Percentiles rank a stretch among this genome's conserved stretches.
Evolutionary conservation across 2,888 invertebrate genomes (phyloP).

Genomic region (Aphidoletes aphidimyza): DNA sequence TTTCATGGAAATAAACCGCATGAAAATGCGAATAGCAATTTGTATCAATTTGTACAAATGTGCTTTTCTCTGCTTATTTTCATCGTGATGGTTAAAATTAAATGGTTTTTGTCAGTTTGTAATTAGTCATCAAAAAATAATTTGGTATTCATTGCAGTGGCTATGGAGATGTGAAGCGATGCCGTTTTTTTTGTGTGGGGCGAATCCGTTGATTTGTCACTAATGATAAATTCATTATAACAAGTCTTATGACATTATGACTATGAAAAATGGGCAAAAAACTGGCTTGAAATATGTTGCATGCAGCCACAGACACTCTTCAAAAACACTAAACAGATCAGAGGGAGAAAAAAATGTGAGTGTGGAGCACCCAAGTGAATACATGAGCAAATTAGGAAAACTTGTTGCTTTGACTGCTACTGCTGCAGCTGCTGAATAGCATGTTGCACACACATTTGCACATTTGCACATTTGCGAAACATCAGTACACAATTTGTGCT

Average conservation of each 20-base stretch:
- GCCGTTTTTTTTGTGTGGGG: neutral
- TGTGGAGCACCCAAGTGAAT: neutral
- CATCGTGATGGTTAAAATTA: neutral
- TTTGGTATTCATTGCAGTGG: constrained; percentile 16
- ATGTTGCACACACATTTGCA: neutral
- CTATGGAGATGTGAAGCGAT: neutral
- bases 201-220: neutral
- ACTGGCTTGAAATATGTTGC: too few species aligned
- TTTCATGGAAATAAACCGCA: neutral
- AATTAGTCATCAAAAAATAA: constrained; percentile 34
- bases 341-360: neutral
- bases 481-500: constrained; percentile 5
- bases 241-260: neutral
- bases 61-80: neutral
- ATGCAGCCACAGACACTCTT: neutral
- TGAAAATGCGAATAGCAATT: constrained; percentile 10
- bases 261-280: neutral
- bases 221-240: constrained; percentile 19
- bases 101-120: neutral
- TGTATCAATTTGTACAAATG: neutral
- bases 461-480: neutral
- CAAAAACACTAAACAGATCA: neutral
- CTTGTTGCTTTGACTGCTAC: constrained; percentile 12
- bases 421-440: too few species aligned
- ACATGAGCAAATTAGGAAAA: neutral